Percentiles rank a stretch among this genome's conserved stretches.
These are phyloP conservation scores for Heliornis fulica DNA, from an alignment of 2,113 vertebrate genomes.

Conservation along the genomic window DNA sequence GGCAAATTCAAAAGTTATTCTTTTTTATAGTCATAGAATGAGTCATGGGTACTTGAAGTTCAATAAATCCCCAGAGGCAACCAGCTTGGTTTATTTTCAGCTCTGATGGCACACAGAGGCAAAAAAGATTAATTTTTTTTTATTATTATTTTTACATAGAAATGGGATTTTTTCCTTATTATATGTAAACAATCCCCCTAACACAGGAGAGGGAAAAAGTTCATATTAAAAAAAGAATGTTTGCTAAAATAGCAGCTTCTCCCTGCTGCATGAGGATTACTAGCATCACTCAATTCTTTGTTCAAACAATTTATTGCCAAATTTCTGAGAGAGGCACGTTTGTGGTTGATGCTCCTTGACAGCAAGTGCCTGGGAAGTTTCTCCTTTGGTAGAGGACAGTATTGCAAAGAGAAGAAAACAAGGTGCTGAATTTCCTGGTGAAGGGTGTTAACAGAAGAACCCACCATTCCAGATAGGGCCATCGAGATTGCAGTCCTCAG, in stretches of 20 bases:
- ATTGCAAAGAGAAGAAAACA: not conserved
- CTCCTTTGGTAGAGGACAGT: not conserved
- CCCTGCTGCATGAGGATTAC: not conserved
- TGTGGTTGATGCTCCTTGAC: not conserved
- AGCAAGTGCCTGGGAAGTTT: not conserved
- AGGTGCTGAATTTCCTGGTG: not conserved
- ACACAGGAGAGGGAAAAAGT: not conserved
- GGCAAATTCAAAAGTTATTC: not conserved
- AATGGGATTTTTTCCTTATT: not conserved
- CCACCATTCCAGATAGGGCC: not conserved
- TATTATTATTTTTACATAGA: not conserved
- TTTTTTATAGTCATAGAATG: not conserved
- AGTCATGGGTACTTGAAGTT: not conserved
- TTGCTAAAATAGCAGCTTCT: conserved; percentile 8
- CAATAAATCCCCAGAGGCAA: conserved; percentile 9
- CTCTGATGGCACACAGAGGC: not conserved
- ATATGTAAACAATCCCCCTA: not conserved
- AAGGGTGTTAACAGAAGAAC: not conserved
- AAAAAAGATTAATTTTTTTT: too few relatives aligned
- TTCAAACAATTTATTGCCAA: not conserved
- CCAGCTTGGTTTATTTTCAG: conserved; percentile 43
- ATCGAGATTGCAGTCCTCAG: not conserved
- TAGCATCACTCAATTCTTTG: not conserved
- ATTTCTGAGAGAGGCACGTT: not conserved
- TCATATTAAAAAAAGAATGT: not conserved